Base-by-base conservation (phyloP, 1,140 invertebrate species). In the Nebria ingens region DNA sequence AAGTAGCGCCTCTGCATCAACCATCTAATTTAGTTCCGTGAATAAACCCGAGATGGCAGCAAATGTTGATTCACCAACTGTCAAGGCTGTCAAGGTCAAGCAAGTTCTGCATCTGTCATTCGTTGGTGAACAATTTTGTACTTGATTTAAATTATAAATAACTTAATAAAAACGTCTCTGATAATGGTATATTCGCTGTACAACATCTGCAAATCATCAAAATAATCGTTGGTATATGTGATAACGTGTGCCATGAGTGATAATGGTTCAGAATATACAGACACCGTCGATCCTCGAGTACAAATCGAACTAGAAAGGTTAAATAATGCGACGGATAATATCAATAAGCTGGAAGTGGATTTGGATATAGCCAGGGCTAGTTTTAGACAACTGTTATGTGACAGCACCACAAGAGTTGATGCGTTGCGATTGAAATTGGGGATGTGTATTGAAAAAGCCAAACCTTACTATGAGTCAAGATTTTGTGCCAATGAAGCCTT, bases 291-390 rank as follows among this genome's bases (percentile, higher is more conserved):
- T 71, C 73, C 73, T 3, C 64, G 74, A 60, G 73, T 83, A 59
- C 79, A 97, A 89, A 82, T 93, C 64, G 94, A 97, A 74, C 75
- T 97, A 66, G 94, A 97, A 73, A 91, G 91, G 67, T 73, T 97
- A 57, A 97, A 97, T 71, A 89, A 85, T 64, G 90, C 92, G 21
- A 96, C 93, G 22, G 90, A 97, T 73, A 89, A 95, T 69, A 97
- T 97, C 67, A 97, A 97, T 71, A 91, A 87, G 73, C 75, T 94
- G 62, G 94, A 97, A 77, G 79, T 93, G 64, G 92, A 96, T 72
- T 76, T 97, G 56, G 92, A 95, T 78, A 89, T 91, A 71, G 84
- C 89, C 1, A 82, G 90, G 66, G 81, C 82, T 64, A 81, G 83
- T 21, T 94, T 93, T 71, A 80, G 86, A 58, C 79, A 84, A 57